These are phyloP conservation scores for Cotesia glomerata DNA, from an alignment of 1,140 invertebrate species.

Conservation along the genomic window DNA sequence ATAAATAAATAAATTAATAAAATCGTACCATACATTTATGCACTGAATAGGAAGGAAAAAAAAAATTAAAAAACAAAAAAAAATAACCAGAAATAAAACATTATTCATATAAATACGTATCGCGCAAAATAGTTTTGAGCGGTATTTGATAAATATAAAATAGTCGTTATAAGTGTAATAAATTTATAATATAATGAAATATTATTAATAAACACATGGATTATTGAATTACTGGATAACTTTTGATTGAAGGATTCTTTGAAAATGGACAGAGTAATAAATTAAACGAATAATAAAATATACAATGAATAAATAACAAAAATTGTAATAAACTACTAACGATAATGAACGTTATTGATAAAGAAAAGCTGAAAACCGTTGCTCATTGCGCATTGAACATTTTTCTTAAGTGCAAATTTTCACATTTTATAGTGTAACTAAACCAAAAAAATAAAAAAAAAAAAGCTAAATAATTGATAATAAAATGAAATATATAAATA, in stretches of 20 bases:
- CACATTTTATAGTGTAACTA: slow-evolving; percentile 41
- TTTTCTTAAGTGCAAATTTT: slow-evolving; percentile 40
- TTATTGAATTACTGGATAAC: not conserved
- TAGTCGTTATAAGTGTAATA: not conserved
- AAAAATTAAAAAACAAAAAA: slow-evolving; percentile 29
- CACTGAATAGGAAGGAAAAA: slow-evolving; percentile 33
- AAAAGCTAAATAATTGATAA: not conserved
- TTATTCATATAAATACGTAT: slow-evolving; percentile 3
- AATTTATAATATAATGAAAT: slow-evolving; percentile 22
- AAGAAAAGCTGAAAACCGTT: slow-evolving; percentile 32
- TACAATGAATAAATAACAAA: slow-evolving; percentile 7
- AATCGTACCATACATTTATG: slow-evolving; percentile 38
- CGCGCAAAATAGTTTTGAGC: slow-evolving; percentile 4
- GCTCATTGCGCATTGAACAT: slow-evolving; percentile 36
- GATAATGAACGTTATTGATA: not conserved
- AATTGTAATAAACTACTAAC: not conserved
- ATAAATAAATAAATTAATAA: slow-evolving; percentile 42
- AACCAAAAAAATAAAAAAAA: slow-evolving; percentile 12
- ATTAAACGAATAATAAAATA: slow-evolving; percentile 22
- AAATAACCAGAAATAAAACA: slow-evolving; percentile 19
- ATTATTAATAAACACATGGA: slow-evolving; percentile 17
- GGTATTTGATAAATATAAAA: slow-evolving; percentile 15
- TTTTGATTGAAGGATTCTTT: not conserved
- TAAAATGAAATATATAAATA: slow-evolving; percentile 7
- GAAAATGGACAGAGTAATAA: too few species aligned